These are phyloP conservation scores for Brachionus rotundiformis DNA, from an alignment of 1,140 invertebrate genomes.

Conservation along the genomic window DNA sequence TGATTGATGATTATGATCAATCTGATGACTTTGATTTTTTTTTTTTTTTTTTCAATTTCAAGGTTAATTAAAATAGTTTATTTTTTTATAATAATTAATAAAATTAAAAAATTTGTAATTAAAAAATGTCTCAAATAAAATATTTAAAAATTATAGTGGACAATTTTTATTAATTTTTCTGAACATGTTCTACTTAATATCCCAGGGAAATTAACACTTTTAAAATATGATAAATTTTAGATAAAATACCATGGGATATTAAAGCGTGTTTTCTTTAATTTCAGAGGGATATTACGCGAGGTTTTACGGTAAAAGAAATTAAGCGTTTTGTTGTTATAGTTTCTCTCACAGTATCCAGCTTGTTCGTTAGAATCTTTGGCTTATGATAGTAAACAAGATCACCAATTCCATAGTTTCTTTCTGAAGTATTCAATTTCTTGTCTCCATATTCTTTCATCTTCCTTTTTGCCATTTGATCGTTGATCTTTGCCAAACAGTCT, in stretches of 20 bases:
- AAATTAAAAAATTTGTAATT: neutral
- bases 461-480: slow-evolving; percentile 5
- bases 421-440: neutral
- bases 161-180: no score
- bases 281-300: neutral
- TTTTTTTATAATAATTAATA: neutral
- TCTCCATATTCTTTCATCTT: slow-evolving; percentile 7
- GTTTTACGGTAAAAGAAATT: neutral
- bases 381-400: slow-evolving; percentile 7
- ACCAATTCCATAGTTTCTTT: neutral
- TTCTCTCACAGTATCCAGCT: slow-evolving; percentile 11
- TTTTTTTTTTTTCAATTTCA: neutral
- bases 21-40: neutral
- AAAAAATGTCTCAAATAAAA: neutral
- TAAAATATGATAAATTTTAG: neutral
- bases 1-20: slow-evolving; percentile 8
- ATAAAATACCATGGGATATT: neutral
- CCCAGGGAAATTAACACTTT: neutral
- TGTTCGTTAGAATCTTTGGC: neutral
- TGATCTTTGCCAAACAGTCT: neutral
- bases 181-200: neutral
- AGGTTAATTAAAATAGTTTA: neutral
- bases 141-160: no score
- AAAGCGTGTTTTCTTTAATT: neutral
- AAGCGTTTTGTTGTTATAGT: no score